Evolutionary conservation across 2,113 vertebrate genomes (phyloP).

Genomic region (Vimba vimba): DNA sequence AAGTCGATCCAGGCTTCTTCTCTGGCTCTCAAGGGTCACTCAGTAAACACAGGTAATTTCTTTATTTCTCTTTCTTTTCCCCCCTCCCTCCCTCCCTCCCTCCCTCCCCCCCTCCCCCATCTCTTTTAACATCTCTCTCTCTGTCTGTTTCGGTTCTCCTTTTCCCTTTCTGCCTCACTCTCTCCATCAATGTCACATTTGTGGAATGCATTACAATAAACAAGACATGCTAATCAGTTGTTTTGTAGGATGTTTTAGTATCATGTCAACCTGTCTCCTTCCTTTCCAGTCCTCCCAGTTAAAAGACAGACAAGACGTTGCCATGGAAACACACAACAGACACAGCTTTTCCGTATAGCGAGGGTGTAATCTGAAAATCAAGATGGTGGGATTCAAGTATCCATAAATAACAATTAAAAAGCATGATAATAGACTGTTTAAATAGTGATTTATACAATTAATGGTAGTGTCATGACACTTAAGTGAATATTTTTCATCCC

Average conservation of each 20-base stretch:
- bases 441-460: not conserved
- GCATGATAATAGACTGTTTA: not conserved
- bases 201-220: constrained; percentile 48
- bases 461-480: not conserved
- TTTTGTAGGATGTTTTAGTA: constrained; percentile 1
- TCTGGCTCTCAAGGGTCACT: constrained; percentile 70
- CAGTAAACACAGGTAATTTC: constrained; percentile 73
- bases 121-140: constrained; percentile 61
- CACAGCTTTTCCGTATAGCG: not conserved
- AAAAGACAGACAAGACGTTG: constrained; percentile 41
- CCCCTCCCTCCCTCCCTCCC: constrained; percentile 18
- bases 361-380: not conserved
- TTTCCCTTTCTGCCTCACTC: constrained; percentile 17
- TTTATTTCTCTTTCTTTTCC: constrained; percentile 48
- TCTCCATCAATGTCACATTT: constrained; percentile 18
- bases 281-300: constrained; percentile 49
- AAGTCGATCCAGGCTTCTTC: constrained; percentile 71
- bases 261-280: constrained; percentile 20
- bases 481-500: not conserved
- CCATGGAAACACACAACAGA: constrained; percentile 56
- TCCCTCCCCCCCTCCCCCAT: constrained; percentile 2
- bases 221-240: not conserved
- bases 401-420: not conserved
- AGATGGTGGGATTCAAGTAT: not conserved
- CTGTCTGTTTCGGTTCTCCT: constrained; percentile 50